Base-by-base conservation (phyloP, 1,140 invertebrate species). In the Chironomus striatipennis region DNA sequence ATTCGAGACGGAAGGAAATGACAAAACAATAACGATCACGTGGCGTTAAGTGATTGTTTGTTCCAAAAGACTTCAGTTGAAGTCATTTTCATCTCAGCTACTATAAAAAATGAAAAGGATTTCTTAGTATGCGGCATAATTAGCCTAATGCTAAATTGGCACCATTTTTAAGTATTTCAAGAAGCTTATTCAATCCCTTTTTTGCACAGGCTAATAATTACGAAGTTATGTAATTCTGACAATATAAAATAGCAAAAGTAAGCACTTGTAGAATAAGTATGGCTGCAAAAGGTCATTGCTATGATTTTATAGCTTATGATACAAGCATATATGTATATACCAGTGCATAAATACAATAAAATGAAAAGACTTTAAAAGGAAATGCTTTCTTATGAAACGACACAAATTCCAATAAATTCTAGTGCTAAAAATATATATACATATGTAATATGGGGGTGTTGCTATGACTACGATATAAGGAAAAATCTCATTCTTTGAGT, bases 391-490 rank as follows among this genome's bases (percentile, higher is more conserved):
- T 10, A 47, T 15, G 15, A 47, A 8, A 47, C 24, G 24, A 47
- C 43, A 57, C 47, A 57, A 57, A 57, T 57, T 57, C 47, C 47
- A 57, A 57, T 57, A 57, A 57, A 57, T 57, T n/a, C 47, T 57
- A 34, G 24, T 34, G 24, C 24, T 34, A 34, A 34, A 34, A 34
- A 34, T 34, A 34, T 34, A 34, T 34, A 5, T 47, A 47, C 42
- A 43, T 43, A 10, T 47, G 8, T 9, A 15, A 47, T 47, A 47
- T 47, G 47, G 47, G 43, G 47, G 47, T 57, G 47, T 57, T 57
- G 47, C 12, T n/a, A 57, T n/a, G 47, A n/a, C 8, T 12, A 57
- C 47, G 12, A n/a, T 8, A 47, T n/a, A 57, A 57, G 24, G 47
- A 15, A 57, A 57, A 57, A 57, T 57, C 47, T 12, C 9, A 57